Base-by-base conservation (phyloP, 2,113 vertebrate species). In the Rousettus leschenaultii region DNA sequence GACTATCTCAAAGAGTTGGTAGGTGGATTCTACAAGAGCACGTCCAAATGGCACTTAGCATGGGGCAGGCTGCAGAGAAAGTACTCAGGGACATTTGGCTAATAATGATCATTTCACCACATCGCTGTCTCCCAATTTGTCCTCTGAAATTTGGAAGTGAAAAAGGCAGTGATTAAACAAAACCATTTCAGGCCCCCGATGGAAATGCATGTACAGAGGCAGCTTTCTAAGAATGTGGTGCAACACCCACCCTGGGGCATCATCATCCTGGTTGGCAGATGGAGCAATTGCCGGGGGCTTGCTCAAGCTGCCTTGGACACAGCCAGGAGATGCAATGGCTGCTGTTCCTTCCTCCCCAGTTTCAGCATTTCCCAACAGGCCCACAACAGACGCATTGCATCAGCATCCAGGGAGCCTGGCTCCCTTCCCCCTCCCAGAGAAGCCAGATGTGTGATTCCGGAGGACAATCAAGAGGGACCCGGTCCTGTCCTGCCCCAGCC, bases 191-290 rank as follows among this genome's bases (percentile, higher is more conserved):
- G 80, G 78, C 75, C 84, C 89, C 78, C 53, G 57, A 40, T 79
- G 86, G 94, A 87, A 78, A 86, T 30, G 68, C 18, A 11, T 28
- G 93, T 35, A 51, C 83, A 33, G 86, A 94, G 68, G 43, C 87
- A 70, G 96, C 96, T 97, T 97, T 98, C 94, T 97, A 97, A 98
- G 97, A 97, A 97, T 21, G 3, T 79, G 96, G 94, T 74, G 96
- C 89, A 95, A 97, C 51, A 40, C 26, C 51, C 26, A 30, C 92
- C 95, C 96, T 65, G 71, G 95, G 97, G 94, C 59, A 66, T 79
- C 79, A 2, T 59, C 59, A 16, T 45, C 83, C 84, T 16, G 28
- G 33, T 65, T 18, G 61, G 89, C 12, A 59, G 65, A 94, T 93
- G 95, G 95, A 91, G 97, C 95, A 96, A 96, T 48, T 2, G 86